These are phyloP conservation scores for Halcyon leucocephala DNA, from an alignment of 2,797 vertebrate genomes.

Conservation along the genomic window DNA sequence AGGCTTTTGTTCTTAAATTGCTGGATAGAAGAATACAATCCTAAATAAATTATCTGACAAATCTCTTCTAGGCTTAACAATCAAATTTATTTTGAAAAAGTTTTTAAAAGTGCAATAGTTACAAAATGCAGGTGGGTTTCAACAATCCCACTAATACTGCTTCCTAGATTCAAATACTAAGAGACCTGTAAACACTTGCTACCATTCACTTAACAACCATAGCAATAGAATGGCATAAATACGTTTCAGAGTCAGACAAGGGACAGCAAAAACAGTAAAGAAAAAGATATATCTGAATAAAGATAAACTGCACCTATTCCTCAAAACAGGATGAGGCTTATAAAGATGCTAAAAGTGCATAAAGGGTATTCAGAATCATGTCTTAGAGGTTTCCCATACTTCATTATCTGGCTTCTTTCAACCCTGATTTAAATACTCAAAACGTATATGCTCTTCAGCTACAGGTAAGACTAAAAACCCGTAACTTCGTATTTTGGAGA, in stretches of 20 bases:
- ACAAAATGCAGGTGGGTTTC: background rate
- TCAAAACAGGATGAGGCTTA: background rate
- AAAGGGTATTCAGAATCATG: background rate
- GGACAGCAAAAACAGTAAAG: background rate
- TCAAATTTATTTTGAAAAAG: background rate
- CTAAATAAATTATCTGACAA: background rate
- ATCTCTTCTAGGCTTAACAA: background rate
- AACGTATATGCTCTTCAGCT: background rate
- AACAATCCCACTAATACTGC: background rate
- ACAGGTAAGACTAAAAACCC: background rate
- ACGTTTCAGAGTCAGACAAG: background rate
- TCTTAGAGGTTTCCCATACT: background rate
- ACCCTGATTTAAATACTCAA: background rate
- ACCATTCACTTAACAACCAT: background rate
- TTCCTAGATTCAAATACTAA: background rate
- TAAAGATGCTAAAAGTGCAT: background rate
- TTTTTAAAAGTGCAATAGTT: background rate
- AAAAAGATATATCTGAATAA: background rate
- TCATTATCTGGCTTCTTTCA: background rate
- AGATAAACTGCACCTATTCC: background rate
- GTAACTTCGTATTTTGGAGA: background rate
- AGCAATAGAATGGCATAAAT: background rate
- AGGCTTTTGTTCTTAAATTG: slow-evolving; percentile 62
- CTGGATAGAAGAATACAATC: background rate
- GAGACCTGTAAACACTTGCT: background rate